phyloP scores from a whole-genome alignment of 1,140 invertebrate genomes.

The Sarcophaga peregrina region DNA sequence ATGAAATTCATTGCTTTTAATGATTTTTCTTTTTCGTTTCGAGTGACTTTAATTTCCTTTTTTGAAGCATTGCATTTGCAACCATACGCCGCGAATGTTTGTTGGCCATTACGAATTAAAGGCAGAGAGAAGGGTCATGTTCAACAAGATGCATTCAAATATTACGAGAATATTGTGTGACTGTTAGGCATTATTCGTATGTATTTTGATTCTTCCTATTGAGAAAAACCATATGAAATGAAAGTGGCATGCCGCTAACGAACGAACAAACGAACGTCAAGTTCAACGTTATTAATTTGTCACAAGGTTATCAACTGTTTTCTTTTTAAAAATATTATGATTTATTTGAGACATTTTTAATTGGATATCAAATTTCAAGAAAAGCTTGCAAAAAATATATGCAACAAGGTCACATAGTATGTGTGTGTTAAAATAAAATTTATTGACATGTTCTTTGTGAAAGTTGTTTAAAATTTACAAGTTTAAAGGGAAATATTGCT shows the following conservation, averaged over 20 bases:
- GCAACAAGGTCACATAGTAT: no score
- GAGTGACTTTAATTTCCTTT: no score
- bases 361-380: no score
- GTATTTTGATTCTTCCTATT: neutral
- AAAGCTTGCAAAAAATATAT: no score
- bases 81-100: no score
- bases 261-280: constrained; percentile 3
- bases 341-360: no score
- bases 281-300: constrained; percentile 22
- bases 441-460: no score
- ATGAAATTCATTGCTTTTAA: neutral
- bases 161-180: constrained; percentile 13
- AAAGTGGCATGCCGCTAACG: neutral
- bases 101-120: neutral
- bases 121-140: neutral
- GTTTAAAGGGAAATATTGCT: neutral
- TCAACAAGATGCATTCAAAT: constrained; percentile 23
- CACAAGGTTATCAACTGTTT: constrained; percentile 22
- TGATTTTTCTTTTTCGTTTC: constrained; percentile 4
- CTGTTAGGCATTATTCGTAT: neutral
- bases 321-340: neutral
- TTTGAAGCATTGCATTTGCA: no score
- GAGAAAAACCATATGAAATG: neutral
- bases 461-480: no score
- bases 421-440: no score